A percentile compares a stretch with the other conserved stretches of the same genome.
phyloP scores from a whole-genome alignment of 2,797 vertebrate genomes.

The Argya squamiceps region DNA sequence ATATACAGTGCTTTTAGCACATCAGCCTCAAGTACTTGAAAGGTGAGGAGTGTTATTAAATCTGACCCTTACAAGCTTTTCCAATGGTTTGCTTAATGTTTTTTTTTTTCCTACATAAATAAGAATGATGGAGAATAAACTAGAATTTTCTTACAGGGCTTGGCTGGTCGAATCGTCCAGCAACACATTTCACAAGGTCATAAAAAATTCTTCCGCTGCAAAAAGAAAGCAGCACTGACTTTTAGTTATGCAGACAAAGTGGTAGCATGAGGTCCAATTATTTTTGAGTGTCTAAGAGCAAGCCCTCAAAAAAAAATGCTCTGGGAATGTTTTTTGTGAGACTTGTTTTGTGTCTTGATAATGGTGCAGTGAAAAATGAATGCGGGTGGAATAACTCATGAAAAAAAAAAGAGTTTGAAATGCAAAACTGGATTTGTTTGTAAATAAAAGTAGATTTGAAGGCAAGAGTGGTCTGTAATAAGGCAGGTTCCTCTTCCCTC shows the following conservation, averaged over 20 bases:
- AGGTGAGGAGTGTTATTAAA: slow-evolving; percentile 50
- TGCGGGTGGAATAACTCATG: background rate
- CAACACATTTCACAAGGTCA: background rate
- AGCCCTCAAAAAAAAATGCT: background rate
- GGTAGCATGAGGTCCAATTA: background rate
- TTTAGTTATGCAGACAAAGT: background rate
- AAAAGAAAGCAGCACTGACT: background rate
- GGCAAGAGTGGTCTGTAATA: background rate
- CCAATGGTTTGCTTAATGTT: background rate
- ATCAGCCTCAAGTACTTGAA: slow-evolving; percentile 12
- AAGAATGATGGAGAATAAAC: background rate
- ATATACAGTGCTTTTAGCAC: slow-evolving; percentile 20
- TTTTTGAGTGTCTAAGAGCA: background rate
- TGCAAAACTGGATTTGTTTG: background rate
- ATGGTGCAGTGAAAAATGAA: background rate
- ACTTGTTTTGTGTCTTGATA: background rate
- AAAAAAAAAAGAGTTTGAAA: background rate
- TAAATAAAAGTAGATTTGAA: background rate
- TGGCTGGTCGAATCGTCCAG: background rate
- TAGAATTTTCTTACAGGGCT: background rate
- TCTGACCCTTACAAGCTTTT: slow-evolving; percentile 39
- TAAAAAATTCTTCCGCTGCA: background rate
- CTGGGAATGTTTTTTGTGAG: background rate
- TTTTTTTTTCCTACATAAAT: background rate
- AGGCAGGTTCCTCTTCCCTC: background rate